A percentile compares a stretch with the other conserved stretches of the same genome.
Evolutionary conservation across 2,888 invertebrate species (phyloP).

Genomic region (Lasius platythorax): DNA sequence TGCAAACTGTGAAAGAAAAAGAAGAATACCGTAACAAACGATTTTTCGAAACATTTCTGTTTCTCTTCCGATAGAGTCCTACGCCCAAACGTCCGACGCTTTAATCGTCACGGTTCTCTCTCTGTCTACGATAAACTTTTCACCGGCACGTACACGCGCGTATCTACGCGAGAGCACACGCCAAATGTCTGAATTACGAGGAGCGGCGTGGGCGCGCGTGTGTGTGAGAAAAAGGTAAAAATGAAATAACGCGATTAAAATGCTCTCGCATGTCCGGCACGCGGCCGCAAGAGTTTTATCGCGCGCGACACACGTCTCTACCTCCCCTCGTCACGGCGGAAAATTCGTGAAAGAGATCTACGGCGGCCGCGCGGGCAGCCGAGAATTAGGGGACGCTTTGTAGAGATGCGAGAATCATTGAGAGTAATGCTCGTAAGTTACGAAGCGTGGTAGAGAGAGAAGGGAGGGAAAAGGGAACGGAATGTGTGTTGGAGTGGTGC

Average conservation of each 20-base stretch:
- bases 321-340: conserved; percentile 9
- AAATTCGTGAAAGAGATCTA: conserved; percentile 52
- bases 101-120: conserved; percentile 42
- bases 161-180: conserved; percentile 41
- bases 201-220: not conserved
- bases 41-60: not conserved
- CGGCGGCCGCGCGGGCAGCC: not conserved
- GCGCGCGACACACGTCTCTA: conserved; percentile 17
- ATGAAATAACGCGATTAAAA: conserved; percentile 52
- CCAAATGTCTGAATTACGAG: conserved; percentile 43
- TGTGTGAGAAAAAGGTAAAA: conserved; percentile 34
- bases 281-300: conserved; percentile 53
- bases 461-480: not conserved
- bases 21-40: not conserved
- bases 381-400: conserved; percentile 38
- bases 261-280: conserved; percentile 50
- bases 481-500: not conserved
- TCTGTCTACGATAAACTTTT: conserved; percentile 46
- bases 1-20: not conserved
- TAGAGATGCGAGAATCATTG: conserved; percentile 43
- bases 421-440: conserved; percentile 21
- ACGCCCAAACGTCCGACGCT: not conserved
- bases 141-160: conserved; percentile 40
- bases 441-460: not conserved
- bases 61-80: not conserved